phyloP scores from a whole-genome alignment of 2,797 vertebrate species.

The Sarcophilus harrisii region DNA sequence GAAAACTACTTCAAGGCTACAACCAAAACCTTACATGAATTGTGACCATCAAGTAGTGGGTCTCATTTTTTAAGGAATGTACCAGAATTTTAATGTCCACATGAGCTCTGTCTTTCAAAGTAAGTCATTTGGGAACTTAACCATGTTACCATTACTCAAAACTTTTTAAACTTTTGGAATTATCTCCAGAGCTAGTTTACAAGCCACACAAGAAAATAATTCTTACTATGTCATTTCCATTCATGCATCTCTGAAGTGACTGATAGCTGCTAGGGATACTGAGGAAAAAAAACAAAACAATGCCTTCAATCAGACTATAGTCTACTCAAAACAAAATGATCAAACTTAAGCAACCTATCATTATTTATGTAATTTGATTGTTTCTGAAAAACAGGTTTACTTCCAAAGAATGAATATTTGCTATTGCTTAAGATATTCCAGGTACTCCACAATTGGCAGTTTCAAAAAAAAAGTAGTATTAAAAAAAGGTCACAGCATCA shows the following conservation, averaged over 20 bases:
- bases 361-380: not conserved
- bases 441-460: not conserved
- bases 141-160: not conserved
- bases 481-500: not conserved
- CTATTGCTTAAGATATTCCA: not conserved
- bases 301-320: not conserved
- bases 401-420: not conserved
- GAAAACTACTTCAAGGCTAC: not conserved
- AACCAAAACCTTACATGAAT: not conserved
- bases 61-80: not conserved
- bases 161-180: conserved; percentile 40
- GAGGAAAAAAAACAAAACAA: not conserved
- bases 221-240: conserved; percentile 11
- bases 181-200: conserved; percentile 10
- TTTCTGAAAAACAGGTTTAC: not conserved
- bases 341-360: not conserved
- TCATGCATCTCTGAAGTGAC: not conserved
- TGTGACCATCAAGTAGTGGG: not conserved
- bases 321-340: not conserved
- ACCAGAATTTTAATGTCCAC: not conserved
- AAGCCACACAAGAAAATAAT: not conserved
- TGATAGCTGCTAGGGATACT: not conserved
- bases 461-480: not conserved
- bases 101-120: not conserved
- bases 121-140: not conserved